Percentiles rank a stretch among this genome's conserved stretches.
These are phyloP conservation scores for Sebastes matsubarae DNA, from an alignment of 2,797 vertebrate genomes.

Conservation along the genomic window DNA sequence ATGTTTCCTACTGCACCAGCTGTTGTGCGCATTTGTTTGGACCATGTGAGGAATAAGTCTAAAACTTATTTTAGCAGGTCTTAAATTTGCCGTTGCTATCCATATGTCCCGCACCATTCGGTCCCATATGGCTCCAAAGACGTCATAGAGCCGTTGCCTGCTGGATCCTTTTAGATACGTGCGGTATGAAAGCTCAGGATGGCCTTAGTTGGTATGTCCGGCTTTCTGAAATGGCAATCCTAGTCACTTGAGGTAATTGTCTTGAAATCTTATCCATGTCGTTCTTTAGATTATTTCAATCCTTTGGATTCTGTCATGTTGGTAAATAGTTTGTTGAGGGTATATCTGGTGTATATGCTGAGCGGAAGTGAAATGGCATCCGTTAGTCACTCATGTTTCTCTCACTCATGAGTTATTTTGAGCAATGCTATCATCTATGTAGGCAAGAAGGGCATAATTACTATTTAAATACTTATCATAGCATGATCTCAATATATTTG, in stretches of 20 bases:
- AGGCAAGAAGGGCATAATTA: not conserved
- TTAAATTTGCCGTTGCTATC: conserved; percentile 37
- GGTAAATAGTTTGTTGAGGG: conserved; percentile 3
- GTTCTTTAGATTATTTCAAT: conserved; percentile 6
- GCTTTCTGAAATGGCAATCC: conserved; percentile 7
- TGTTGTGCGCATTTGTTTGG: conserved; percentile 54
- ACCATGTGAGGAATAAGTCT: conserved; percentile 47
- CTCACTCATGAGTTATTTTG: conserved; percentile 14
- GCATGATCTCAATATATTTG: not conserved
- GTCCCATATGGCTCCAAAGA: conserved; percentile 32
- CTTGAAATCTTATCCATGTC: conserved; percentile 6
- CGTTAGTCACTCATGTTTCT: not conserved
- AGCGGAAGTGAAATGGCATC: conserved; percentile 28
- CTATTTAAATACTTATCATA: not conserved
- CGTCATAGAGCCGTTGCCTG: not conserved
- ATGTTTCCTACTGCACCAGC: conserved; percentile 41
- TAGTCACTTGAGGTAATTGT: not conserved
- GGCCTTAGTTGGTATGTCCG: not conserved
- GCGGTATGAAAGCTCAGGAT: conserved; percentile 1
- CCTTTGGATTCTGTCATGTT: conserved; percentile 13
- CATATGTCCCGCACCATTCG: conserved; percentile 14
- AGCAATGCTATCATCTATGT: not conserved
- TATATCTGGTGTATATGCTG: not conserved
- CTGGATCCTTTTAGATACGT: conserved; percentile 9
- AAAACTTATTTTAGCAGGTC: conserved; percentile 56